Base-by-base conservation (phyloP, 2,888 invertebrate genomes). In the Pycnomerus fuliginosus region DNA sequence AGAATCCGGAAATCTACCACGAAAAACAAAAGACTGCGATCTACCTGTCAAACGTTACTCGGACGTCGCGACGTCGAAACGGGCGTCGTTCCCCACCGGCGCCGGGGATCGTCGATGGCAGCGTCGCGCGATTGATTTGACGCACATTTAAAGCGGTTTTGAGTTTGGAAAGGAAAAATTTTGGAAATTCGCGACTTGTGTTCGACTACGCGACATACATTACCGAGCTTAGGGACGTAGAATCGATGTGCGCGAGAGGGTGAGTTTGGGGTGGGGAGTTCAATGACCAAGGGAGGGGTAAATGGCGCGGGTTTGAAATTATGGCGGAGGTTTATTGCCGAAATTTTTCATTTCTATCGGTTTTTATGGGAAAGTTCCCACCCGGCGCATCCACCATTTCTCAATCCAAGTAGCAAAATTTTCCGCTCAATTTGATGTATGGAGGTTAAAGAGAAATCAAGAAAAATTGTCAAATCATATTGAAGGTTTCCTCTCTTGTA, bases 201-300 rank as follows among this genome's bases (percentile, higher is more conserved):
- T 57, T 50, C 30, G 49, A 58, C 50, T 58, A 58, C 60, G 60
- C 65, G 64, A 67, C 65, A 64, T 57, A 64, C 65, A 65, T 62
- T 58, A 52, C 59, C 59, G 56, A 56, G 59, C 56, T 55, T 57
- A 51, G 54, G 46, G 50, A 51, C 52, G 52, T 54, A 58, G 62
- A 62, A 61, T 62, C 56, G 67, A 66, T 62, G 65, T 62, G 62
- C 66, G 67, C 50, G 44, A 43, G 39, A 45, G 44, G 44, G 48
- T 44, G 41, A 30, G 44, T 29, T 44, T 47, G 55, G 59, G 57
- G 61, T 57, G 62, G 64, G 60, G 58, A 58, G 60, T 56, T 60
- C 55, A 53, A 52, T 52, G 57, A 58, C 58, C 50, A 41, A 39
- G 41, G 8, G 35, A 55, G 55, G 60, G 58, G 58, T 33, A 31